Evolutionary conservation across 1,140 invertebrate genomes (phyloP).

Genomic region (Drosophila elegans): DNA sequence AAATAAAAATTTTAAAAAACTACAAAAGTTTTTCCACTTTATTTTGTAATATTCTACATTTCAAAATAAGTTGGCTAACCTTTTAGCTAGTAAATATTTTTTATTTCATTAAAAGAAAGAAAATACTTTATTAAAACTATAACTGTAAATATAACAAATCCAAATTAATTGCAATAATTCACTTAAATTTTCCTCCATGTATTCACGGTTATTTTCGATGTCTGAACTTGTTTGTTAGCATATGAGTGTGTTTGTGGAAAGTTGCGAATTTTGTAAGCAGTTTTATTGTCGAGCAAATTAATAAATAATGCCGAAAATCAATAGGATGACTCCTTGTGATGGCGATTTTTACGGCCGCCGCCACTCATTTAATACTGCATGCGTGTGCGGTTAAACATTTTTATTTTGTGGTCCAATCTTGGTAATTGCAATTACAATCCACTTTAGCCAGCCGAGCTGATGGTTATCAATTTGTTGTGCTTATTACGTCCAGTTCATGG

Average conservation of each 20-base stretch:
- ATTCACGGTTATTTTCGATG: slow-evolving; percentile 1
- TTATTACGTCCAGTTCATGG: slow-evolving; percentile 55
- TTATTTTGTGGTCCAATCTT: slow-evolving; percentile 63
- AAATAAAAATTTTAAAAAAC: too few relatives aligned
- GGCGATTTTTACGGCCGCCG: slow-evolving; percentile 38
- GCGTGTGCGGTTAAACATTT: slow-evolving; percentile 12
- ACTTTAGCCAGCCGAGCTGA: slow-evolving; percentile 27
- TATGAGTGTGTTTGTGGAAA: slow-evolving; percentile 24
- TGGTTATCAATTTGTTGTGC: slow-evolving; percentile 71
- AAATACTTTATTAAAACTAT: too few relatives aligned
- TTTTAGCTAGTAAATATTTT: too few relatives aligned
- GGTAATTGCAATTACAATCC: slow-evolving; percentile 73
- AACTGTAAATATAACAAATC: too few relatives aligned
- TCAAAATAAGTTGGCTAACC: too few relatives aligned
- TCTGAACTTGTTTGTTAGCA: slow-evolving; percentile 29
- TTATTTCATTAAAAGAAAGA: too few relatives aligned
- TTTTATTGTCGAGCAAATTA: slow-evolving; percentile 52
- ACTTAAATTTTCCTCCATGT: slow-evolving; percentile 1
- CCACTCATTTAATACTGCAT: slow-evolving; percentile 58
- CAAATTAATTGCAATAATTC: too few relatives aligned
- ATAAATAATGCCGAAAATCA: slow-evolving; percentile 78
- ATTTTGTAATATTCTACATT: too few relatives aligned
- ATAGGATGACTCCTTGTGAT: slow-evolving; percentile 66
- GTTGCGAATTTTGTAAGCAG: slow-evolving; percentile 56
- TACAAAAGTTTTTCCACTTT: too few relatives aligned